phyloP scores from a whole-genome alignment of 1,140 invertebrate genomes.

The Drosophila oshimai region DNA sequence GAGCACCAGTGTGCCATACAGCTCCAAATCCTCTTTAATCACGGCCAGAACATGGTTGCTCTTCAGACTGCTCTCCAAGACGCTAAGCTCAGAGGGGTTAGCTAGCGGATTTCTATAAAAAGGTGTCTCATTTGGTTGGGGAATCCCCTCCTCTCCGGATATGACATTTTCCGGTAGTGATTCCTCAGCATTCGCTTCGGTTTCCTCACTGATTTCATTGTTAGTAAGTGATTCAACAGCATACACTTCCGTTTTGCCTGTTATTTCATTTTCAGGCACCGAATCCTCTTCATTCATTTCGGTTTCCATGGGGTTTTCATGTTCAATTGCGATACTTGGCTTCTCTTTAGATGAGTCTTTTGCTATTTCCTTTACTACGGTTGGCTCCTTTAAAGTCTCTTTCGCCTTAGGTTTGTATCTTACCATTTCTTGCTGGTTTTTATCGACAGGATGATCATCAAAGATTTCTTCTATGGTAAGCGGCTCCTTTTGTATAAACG shows the following conservation, averaged over 20 bases:
- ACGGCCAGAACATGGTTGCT: slow-evolving; percentile 53
- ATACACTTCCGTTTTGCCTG: no score
- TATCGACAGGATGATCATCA: background rate
- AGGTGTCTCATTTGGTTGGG: background rate
- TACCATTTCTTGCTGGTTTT: background rate
- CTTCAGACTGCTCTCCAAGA: slow-evolving; percentile 60
- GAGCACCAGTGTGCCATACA: slow-evolving; percentile 51
- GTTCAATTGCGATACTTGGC: background rate
- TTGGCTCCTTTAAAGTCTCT: background rate
- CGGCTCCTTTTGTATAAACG: slow-evolving; percentile 1
- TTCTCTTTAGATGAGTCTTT: background rate
- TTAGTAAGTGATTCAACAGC: background rate
- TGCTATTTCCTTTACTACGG: background rate
- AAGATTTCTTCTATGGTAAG: slow-evolving; percentile 24
- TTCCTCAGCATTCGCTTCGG: background rate
- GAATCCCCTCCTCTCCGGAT: background rate
- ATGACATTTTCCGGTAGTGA: background rate
- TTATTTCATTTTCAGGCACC: no score
- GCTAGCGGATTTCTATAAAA: background rate
- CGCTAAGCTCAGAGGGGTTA: slow-evolving; percentile 8
- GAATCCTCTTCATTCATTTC: background rate
- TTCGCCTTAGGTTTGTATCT: background rate
- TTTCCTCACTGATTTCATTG: no score
- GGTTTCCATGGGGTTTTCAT: background rate
- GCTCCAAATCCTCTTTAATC: slow-evolving; percentile 44